These are phyloP conservation scores for Lucinisca nassula DNA, from an alignment of 2,888 invertebrate species.

Conservation along the genomic window DNA sequence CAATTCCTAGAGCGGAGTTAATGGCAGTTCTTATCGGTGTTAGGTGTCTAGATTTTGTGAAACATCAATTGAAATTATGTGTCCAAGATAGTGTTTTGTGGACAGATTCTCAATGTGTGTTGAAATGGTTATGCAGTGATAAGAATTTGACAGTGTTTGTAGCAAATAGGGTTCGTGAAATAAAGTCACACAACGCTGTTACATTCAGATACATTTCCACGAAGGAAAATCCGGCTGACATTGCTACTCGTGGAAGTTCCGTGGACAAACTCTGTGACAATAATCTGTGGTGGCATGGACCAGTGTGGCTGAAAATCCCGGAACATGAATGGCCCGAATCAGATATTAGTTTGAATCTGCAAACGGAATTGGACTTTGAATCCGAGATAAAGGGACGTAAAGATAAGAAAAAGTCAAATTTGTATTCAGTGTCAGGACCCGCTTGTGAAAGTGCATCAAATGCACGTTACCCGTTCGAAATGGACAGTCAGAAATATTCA, in stretches of 20 bases:
- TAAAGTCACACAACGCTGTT: background rate
- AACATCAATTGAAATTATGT: background rate
- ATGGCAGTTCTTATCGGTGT: slow-evolving; percentile 14
- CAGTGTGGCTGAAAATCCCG: background rate
- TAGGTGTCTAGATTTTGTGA: slow-evolving; percentile 13
- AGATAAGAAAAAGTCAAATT: background rate
- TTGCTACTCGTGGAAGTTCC: slow-evolving; percentile 5
- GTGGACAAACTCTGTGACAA: background rate
- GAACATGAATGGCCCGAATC: background rate
- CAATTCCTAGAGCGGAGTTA: background rate
- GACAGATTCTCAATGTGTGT: background rate
- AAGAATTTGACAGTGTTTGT: slow-evolving; percentile 14
- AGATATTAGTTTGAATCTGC: background rate
- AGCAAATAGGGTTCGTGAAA: slow-evolving; percentile 6
- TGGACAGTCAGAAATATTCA: slow-evolving; percentile 16
- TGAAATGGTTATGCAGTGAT: background rate
- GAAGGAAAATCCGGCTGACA: background rate
- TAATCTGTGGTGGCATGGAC: slow-evolving; percentile 27
- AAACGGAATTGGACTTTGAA: background rate
- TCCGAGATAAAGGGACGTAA: background rate
- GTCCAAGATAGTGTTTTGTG: background rate
- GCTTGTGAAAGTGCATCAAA: background rate
- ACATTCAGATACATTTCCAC: slow-evolving; percentile 3
- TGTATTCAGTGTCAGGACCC: background rate
- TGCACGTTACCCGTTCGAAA: slow-evolving; percentile 12